Conservation (phyloP, 2,113 vertebrate species). For the Mus musculus region DNA sequence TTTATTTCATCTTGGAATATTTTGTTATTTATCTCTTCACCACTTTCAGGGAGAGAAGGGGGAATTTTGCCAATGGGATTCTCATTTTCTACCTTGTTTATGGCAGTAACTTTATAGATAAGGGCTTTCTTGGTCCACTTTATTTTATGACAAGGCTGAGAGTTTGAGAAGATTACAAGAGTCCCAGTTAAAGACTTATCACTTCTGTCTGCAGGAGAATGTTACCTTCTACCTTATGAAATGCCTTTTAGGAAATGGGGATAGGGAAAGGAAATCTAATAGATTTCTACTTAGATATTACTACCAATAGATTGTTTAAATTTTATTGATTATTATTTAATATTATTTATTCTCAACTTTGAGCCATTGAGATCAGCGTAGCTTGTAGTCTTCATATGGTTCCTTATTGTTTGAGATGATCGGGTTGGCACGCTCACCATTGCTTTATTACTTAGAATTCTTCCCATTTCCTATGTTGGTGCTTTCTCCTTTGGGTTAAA, state of each 20-base stretch:
- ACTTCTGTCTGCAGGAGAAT: background rate
- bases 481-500: background rate
- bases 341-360: background rate
- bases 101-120: background rate
- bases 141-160: background rate
- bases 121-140: background rate
- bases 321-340: background rate
- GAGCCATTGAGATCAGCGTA: background rate
- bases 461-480: background rate
- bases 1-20: background rate
- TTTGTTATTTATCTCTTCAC: background rate
- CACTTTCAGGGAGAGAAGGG: background rate
- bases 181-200: background rate
- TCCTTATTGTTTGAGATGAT: background rate
- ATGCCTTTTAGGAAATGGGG: no score
- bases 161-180: background rate
- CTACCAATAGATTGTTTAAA: background rate
- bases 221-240: background rate
- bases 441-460: background rate
- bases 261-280: background rate
- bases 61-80: background rate
- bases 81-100: background rate
- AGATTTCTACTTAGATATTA: no score
- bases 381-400: background rate
- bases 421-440: background rate